Evolutionary conservation across 2,888 invertebrate species (phyloP).

Genomic region (Tridacna gigas): DNA sequence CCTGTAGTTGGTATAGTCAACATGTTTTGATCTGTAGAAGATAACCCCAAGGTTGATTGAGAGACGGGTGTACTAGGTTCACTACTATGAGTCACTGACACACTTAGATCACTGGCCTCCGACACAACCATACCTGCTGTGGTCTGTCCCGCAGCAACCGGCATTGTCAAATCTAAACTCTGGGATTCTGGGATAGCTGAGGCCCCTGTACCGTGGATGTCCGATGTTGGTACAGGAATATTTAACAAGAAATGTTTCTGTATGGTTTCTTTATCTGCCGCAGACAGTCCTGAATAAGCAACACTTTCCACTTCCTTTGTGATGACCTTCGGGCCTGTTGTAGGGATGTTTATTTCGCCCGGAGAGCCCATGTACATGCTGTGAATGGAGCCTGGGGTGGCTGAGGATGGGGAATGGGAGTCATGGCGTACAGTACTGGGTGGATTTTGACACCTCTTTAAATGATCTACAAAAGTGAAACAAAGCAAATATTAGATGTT

Average conservation of each 20-base stretch:
- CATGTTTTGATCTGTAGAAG: conserved; percentile 32
- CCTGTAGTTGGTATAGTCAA: conserved; percentile 56
- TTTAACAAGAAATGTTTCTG: conserved; percentile 63
- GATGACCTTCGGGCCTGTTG: conserved; percentile 57
- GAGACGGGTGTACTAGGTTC: conserved; percentile 19
- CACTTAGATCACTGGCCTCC: conserved; percentile 40
- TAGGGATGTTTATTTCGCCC: conserved; percentile 50
- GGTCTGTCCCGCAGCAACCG: conserved; percentile 37
- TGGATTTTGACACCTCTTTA: conserved; percentile 63
- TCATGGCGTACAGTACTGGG: conserved; percentile 52
- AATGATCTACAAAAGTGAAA: conserved; percentile 53
- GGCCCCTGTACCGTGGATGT: conserved; percentile 37
- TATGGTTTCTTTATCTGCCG: conserved; percentile 58
- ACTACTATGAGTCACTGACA: conserved; percentile 24
- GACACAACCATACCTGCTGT: conserved; percentile 37
- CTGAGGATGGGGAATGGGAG: conserved; percentile 50
- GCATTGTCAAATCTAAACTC: conserved; percentile 59
- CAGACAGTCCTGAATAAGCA: conserved; percentile 55
- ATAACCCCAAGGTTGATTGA: neutral
- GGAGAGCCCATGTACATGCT: conserved; percentile 53
- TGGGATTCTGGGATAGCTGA: conserved; percentile 44
- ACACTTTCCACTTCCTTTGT: conserved; percentile 55
- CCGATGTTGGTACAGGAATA: conserved; percentile 58
- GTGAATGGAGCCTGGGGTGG: conserved; percentile 48
- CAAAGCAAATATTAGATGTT: too few species aligned